Base-by-base conservation (phyloP, 2,888 invertebrate genomes). In the Thalpophila matura region DNA sequence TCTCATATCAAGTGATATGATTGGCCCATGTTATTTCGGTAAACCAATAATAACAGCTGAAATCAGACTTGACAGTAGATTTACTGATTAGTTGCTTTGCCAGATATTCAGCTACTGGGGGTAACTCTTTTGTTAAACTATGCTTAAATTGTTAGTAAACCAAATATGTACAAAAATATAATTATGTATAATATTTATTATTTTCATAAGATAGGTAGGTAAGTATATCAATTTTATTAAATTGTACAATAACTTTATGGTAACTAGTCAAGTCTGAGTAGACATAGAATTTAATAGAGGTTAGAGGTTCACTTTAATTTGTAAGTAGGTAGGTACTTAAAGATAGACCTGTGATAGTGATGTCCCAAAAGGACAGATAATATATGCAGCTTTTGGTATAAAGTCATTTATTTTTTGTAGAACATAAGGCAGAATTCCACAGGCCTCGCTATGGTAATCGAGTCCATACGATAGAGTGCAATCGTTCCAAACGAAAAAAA, bases 391-490 rank as follows among this genome's bases (percentile, higher is more conserved):
- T n/a, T 16, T 35, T 29, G 7, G 7, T 33, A 35, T 35, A 14
- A 29, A 27, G 9, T n/a, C 0, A n/a, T n/a, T 47, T 43, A 9
- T 56, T 54, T 53, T 22, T 43, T 64, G 47, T 55, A 69, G 57
- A 40, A 54, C 0, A 5, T 46, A 64, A 24, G 14, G 5, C 33
- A 27, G 33, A 38, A 42, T 37, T 29, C 31, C 42, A n/a, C 5
- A 57, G 26, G 33, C 74, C 68, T 12, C 14, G 37, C 27, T 63
- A 42, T 14, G 79, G 77, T 24, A 75, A 77, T 47, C 33, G 47
- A 12, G 35, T 78, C 14, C 54, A 79, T 35, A 26, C 46, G 6
- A 27, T 59, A 22, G 77, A 74, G 4, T 7, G 2, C 1, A 31
- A 67, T 49, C 50, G 63, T 18, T 78, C 26, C 37, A 72, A 74